Evolutionary conservation across 2,888 invertebrate genomes (phyloP).

Genomic region (Pyrgus malvae): DNA sequence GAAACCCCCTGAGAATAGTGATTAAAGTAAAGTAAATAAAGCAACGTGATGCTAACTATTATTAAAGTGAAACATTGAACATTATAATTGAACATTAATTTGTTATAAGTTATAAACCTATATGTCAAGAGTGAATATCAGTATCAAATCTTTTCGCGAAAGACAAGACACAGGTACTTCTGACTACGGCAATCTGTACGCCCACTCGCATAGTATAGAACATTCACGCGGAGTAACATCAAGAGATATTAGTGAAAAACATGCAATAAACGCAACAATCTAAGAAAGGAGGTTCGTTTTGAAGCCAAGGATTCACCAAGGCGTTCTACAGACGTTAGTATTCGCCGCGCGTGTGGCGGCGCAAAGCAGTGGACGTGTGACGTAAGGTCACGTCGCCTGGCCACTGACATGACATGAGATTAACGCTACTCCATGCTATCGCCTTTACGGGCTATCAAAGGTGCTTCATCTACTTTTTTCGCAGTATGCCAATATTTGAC

Average conservation of each 20-base stretch:
- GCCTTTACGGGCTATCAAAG: constrained; percentile 24
- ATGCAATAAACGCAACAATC: constrained; percentile 65
- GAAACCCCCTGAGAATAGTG: too few species aligned
- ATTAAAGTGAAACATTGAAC: too few species aligned
- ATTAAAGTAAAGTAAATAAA: too few species aligned
- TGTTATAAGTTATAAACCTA: too few species aligned
- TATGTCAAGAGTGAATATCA: too few species aligned
- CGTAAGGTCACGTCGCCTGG: constrained; percentile 74
- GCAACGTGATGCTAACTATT: too few species aligned
- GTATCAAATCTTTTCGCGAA: too few species aligned
- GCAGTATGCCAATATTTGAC: not conserved
- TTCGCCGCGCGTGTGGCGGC: constrained; percentile 68
- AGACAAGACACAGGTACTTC: not conserved
- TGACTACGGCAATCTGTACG: not conserved
- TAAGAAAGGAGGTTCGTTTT: constrained; percentile 80
- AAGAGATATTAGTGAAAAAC: constrained; percentile 56
- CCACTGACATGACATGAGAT: constrained; percentile 72
- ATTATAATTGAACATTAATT: too few species aligned
- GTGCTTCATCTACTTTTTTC: not conserved
- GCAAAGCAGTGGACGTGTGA: constrained; percentile 69
- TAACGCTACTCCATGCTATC: constrained; percentile 53
- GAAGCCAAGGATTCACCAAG: constrained; percentile 81
- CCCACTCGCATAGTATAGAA: not conserved
- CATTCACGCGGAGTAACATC: constrained; percentile 24
- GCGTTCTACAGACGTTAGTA: constrained; percentile 76